These are phyloP conservation scores for Plebejus melissa DNA, from an alignment of 2,888 invertebrate species.

Conservation along the genomic window DNA sequence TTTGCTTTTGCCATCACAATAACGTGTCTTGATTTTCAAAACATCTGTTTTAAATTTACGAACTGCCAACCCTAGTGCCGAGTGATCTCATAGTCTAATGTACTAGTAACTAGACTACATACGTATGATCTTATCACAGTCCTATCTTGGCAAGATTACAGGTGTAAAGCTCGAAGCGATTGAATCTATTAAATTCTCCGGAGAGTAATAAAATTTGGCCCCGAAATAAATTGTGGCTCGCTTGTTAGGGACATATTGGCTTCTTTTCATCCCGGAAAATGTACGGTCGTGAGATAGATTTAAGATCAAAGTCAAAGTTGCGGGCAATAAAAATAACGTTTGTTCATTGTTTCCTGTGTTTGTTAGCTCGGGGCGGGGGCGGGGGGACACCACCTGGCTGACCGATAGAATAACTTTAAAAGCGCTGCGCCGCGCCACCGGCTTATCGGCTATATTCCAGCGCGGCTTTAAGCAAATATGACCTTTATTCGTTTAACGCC, in stretches of 20 bases:
- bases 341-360: neutral
- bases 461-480: slow-evolving; percentile 1
- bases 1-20: no score
- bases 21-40: no score
- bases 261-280: slow-evolving; percentile 3
- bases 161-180: neutral
- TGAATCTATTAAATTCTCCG: neutral
- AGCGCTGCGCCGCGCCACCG: neutral
- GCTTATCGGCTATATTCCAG: neutral
- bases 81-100: neutral
- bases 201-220: neutral
- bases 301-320: slow-evolving; percentile 18
- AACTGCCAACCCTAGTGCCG: no score
- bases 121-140: neutral
- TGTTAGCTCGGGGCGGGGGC: neutral
- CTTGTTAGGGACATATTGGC: neutral
- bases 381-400: neutral
- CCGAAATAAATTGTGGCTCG: neutral
- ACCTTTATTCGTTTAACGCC: neutral
- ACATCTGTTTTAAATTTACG: no score
- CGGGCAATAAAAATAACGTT: slow-evolving; percentile 4
- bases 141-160: neutral
- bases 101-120: neutral
- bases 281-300: neutral
- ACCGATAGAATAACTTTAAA: slow-evolving; percentile 3